Percentiles rank a stretch among this genome's conserved stretches.
These are phyloP conservation scores for Heliangelus exortis DNA, from an alignment of 2,797 vertebrate genomes.

Conservation along the genomic window DNA sequence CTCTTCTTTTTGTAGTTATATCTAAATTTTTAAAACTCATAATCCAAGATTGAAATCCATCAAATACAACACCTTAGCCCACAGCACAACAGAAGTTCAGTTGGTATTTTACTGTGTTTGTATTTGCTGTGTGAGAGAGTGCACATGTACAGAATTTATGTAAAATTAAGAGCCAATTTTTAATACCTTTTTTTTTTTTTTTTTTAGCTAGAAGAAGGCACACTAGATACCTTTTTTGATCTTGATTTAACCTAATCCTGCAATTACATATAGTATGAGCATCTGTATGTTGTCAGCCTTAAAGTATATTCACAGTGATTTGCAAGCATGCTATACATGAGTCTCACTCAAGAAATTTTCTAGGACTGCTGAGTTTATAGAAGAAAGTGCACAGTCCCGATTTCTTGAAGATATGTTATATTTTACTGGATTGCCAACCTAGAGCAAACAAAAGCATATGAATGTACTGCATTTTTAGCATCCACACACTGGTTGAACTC, in stretches of 20 bases:
- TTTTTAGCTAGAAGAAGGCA: not conserved
- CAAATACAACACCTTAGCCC: not conserved
- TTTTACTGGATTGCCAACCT: not conserved
- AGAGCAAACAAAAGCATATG: slow-evolving; percentile 2
- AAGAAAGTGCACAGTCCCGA: not conserved
- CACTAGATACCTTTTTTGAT: not conserved
- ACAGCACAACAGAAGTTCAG: not conserved
- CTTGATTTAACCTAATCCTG: not conserved
- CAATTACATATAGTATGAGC: not conserved
- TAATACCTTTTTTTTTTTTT: not conserved
- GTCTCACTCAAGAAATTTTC: not conserved
- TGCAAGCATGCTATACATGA: not conserved
- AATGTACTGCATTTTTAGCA: not conserved
- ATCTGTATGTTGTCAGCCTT: not conserved
- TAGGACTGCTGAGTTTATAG: not conserved
- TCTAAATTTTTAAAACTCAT: not conserved
- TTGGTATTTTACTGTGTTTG: not conserved
- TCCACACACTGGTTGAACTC: not conserved
- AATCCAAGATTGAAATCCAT: not conserved
- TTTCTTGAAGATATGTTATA: not conserved
- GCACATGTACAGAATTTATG: not conserved
- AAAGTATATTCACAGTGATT: not conserved
- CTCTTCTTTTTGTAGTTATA: not conserved
- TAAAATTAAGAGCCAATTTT: not conserved
- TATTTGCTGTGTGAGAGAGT: not conserved